Percentiles rank a stretch among this genome's conserved stretches.
Conservation (phyloP, 1,140 invertebrate species). For the Choristoneura fumiferana region DNA sequence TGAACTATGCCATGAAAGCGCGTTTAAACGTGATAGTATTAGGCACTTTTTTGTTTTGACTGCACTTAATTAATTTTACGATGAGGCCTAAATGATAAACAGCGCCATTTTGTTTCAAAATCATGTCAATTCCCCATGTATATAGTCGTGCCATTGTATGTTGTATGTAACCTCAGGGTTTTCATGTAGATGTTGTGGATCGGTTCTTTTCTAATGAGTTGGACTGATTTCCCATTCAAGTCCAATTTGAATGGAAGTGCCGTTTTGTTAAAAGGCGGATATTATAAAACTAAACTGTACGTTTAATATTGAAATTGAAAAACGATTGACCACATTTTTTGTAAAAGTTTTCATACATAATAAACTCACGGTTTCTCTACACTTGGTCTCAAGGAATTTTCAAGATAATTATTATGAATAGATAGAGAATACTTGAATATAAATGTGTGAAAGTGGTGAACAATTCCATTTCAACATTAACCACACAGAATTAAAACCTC, state of each 20-base stretch:
- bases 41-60: slow-evolving; percentile 1
- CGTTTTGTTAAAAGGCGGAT: slow-evolving; percentile 2
- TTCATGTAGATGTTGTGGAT: slow-evolving; percentile 56
- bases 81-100: slow-evolving; percentile 36
- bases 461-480: neutral
- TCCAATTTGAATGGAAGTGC: neutral
- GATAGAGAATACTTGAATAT: too few relatives aligned
- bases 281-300: neutral
- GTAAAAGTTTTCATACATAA: too few relatives aligned
- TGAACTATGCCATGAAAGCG: neutral
- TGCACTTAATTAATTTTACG: slow-evolving; percentile 24
- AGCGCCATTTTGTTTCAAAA: slow-evolving; percentile 39
- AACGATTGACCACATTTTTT: too few relatives aligned
- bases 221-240: slow-evolving; percentile 22
- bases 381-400: too few relatives aligned
- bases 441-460: too few relatives aligned
- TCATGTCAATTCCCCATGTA: slow-evolving; percentile 73
- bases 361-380: too few relatives aligned
- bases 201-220: slow-evolving; percentile 37
- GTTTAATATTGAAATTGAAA: neutral
- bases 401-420: too few relatives aligned
- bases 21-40: neutral
- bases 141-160: slow-evolving; percentile 72
- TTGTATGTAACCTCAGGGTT: slow-evolving; percentile 46
- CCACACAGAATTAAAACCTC: neutral